A percentile compares a stretch with the other conserved stretches of the same genome.
Evolutionary conservation across 2,797 vertebrate species (phyloP).

Genomic region (Catharus ustulatus): DNA sequence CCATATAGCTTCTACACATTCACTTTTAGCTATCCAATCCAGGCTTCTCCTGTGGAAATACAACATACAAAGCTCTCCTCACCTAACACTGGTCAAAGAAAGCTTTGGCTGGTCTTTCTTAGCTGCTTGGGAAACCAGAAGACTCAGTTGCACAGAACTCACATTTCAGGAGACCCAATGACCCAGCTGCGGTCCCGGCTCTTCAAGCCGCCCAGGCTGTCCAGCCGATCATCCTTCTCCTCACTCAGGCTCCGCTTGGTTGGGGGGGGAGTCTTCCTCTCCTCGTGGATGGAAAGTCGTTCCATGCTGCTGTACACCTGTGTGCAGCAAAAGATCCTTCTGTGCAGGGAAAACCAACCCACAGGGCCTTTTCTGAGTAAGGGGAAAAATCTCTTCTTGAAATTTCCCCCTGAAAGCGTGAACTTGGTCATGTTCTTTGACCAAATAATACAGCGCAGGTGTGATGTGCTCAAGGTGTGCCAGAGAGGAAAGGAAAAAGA

Average conservation of each 20-base stretch:
- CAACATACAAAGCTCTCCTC: neutral
- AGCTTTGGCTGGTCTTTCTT: neutral
- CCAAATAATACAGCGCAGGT: neutral
- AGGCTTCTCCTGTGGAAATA: neutral
- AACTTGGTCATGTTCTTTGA: neutral
- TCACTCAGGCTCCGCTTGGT: slow-evolving; percentile 96
- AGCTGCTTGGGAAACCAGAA: neutral
- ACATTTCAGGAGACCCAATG: slow-evolving; percentile 97
- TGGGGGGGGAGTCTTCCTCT: slow-evolving; percentile 87
- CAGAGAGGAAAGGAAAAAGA: neutral
- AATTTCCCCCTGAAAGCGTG: neutral
- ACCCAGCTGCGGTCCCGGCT: slow-evolving; percentile 90
- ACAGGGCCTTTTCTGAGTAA: neutral
- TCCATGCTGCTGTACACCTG: slow-evolving; percentile 99
- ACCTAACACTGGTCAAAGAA: neutral
- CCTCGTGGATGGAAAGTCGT: slow-evolving; percentile 90
- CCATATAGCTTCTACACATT: neutral
- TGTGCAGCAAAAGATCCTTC: neutral
- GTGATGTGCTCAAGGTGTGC: neutral
- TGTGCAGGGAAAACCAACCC: neutral
- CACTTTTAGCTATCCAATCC: neutral
- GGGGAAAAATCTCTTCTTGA: neutral
- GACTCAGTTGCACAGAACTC: slow-evolving; percentile 49
- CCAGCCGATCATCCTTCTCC: slow-evolving; percentile 88
- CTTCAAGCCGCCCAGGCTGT: slow-evolving; percentile 85